A percentile compares a stretch with the other conserved stretches of the same genome.
phyloP scores from a whole-genome alignment of 2,888 invertebrate species.

The Allygus modestus region DNA sequence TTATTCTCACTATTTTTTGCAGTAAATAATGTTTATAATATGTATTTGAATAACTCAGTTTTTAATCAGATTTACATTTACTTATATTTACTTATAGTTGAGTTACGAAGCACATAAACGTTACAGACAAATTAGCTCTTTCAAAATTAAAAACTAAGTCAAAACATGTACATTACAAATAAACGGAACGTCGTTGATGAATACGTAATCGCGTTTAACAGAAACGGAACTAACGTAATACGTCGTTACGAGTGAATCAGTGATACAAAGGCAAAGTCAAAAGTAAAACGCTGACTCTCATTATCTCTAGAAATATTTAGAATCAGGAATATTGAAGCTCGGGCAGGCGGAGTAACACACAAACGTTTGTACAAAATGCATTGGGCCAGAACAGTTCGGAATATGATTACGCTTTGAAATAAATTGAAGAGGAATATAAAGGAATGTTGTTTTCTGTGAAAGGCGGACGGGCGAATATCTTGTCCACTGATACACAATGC shows the following conservation, averaged over 20 bases:
- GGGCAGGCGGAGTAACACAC: background rate
- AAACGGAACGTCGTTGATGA: background rate
- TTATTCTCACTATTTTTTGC: too few species aligned
- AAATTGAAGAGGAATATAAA: constrained; percentile 59
- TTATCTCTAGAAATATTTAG: constrained; percentile 48
- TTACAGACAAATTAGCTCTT: too few species aligned
- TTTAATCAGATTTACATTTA: too few species aligned
- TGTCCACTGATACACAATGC: constrained; percentile 31
- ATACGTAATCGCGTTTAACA: constrained; percentile 16
- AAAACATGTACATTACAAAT: background rate
- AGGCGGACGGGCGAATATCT: constrained; percentile 43
- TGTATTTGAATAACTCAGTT: too few species aligned
- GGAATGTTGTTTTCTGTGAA: constrained; percentile 57
- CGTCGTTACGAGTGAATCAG: constrained; percentile 31
- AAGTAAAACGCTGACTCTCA: constrained; percentile 46
- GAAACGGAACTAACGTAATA: constrained; percentile 20
- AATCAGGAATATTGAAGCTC: constrained; percentile 50
- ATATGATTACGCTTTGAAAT: constrained; percentile 58
- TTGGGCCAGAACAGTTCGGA: constrained; percentile 56
- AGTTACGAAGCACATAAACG: too few species aligned
- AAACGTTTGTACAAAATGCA: constrained; percentile 50
- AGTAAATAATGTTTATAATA: too few species aligned
- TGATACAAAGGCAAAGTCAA: constrained; percentile 35
- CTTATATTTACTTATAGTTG: too few species aligned
- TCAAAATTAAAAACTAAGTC: too few species aligned